Evolutionary conservation across 2,113 vertebrate genomes (phyloP).

Genomic region (Peucedramus taeniatus): DNA sequence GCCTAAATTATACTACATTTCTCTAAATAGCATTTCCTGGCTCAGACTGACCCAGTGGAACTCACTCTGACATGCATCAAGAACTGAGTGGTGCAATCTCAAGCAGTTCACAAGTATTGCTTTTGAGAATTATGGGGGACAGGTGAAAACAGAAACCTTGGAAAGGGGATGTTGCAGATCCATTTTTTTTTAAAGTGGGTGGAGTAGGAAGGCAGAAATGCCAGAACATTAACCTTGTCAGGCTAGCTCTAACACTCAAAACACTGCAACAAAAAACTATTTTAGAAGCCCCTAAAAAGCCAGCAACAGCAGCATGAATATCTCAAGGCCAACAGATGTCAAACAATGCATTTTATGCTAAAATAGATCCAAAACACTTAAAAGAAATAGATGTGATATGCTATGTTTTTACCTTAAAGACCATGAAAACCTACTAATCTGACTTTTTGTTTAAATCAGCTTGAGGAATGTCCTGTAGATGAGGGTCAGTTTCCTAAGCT

Average conservation of each 20-base stretch:
- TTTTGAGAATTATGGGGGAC: background rate
- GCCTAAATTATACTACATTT: background rate
- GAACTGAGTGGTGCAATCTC: background rate
- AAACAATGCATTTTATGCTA: background rate
- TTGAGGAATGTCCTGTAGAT: background rate
- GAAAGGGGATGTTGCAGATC: background rate
- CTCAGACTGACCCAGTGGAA: background rate
- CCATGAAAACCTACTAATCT: background rate
- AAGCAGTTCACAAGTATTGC: background rate
- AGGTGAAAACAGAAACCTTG: background rate
- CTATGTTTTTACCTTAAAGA: background rate
- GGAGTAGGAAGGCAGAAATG: background rate
- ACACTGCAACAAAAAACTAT: background rate
- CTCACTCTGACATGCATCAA: rapidly evolving
- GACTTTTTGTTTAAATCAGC: background rate
- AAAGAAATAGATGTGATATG: background rate
- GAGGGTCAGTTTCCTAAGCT: background rate
- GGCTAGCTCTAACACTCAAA: background rate
- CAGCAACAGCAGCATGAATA: background rate
- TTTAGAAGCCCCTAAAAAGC: background rate
- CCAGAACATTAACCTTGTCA: background rate
- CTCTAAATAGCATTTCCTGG: background rate
- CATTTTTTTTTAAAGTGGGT: background rate
- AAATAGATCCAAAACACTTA: background rate
- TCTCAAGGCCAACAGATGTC: background rate